Conservation (phyloP, 2,113 vertebrate genomes). For the Callaeas wilsoni region DNA sequence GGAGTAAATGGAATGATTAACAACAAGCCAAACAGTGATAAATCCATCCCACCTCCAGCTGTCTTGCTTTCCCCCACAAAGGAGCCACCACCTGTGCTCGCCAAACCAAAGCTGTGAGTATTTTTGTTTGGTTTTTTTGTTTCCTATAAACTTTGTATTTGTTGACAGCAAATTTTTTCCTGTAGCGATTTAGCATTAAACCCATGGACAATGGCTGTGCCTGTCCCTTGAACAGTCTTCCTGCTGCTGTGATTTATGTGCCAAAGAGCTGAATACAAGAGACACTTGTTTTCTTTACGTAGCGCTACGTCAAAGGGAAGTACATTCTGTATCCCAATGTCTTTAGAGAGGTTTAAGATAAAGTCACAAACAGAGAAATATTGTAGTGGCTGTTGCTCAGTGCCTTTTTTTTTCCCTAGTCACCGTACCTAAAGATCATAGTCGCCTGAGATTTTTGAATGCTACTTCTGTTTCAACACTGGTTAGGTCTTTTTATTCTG, state of each 20-base stretch:
- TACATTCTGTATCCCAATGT: neutral
- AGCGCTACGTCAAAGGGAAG: neutral
- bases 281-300: neutral
- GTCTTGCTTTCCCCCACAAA: constrained; percentile 77
- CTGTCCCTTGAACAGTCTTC: neutral
- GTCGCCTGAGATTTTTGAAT: neutral
- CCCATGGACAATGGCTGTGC: neutral
- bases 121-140: neutral
- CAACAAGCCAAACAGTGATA: constrained; percentile 56
- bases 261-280: neutral
- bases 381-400: neutral
- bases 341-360: neutral
- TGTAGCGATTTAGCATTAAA: neutral
- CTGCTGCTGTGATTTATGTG: neutral
- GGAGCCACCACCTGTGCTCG: constrained; percentile 86
- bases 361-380: neutral
- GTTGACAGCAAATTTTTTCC: neutral
- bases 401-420: neutral
- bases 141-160: constrained; percentile 1
- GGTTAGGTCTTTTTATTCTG: neutral
- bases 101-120: constrained; percentile 98
- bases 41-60: constrained; percentile 47
- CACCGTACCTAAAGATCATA: neutral
- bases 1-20: constrained; percentile 73
- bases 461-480: neutral